Evolutionary conservation across 1,140 invertebrate genomes (phyloP), one percentile per base, ranked within the genome.

Genomic region (Lepeophtheirus salmonis): DNA sequence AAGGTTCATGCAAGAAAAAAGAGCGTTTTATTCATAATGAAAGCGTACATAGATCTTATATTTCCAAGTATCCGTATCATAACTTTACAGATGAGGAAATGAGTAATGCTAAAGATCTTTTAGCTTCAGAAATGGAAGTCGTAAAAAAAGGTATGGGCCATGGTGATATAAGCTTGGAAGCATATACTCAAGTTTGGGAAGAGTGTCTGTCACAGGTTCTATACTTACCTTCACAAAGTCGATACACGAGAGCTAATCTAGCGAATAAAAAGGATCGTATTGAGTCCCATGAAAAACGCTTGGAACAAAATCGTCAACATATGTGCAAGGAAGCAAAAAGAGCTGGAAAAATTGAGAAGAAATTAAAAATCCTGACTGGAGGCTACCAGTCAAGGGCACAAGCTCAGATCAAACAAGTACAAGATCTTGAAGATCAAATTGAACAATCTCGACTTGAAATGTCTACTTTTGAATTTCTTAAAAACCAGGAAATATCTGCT

Each of bases 271-370:
- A 95, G 70, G 91, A 97, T 69, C 77, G 89, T 52, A 78, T 97
- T 26, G 91, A 97, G 72, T 91, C 89, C 0, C 79, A 83, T 0
- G 89, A 96, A 68, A 91, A 94, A 67, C 76, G 84, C 65, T 73
- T 97, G 4, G 91, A 97, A 72, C 83, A 84, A 68, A 97, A 97
- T 73, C 76, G 90, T 66, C 79, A 78, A 56, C 88, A 92, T 68
- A 97, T 97, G 92, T 85, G 85, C 10, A 83, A 82, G 63, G 89
- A 96, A 74, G 91, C 91, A 0, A 97, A 96, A 74, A 80, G 83
- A 62, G 95, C 92, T 53, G 87, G 86, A 0, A 98, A 97, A 75
- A 83, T 96, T 75, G 95, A 99, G 71, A 97, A 97, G 70, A 97
- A 96, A 74, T 73, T 98, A 1, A 86, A 91, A 74, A 85, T 97